Base-by-base conservation (phyloP, 2,888 invertebrate genomes). In the Drosophila prostipennis region DNA sequence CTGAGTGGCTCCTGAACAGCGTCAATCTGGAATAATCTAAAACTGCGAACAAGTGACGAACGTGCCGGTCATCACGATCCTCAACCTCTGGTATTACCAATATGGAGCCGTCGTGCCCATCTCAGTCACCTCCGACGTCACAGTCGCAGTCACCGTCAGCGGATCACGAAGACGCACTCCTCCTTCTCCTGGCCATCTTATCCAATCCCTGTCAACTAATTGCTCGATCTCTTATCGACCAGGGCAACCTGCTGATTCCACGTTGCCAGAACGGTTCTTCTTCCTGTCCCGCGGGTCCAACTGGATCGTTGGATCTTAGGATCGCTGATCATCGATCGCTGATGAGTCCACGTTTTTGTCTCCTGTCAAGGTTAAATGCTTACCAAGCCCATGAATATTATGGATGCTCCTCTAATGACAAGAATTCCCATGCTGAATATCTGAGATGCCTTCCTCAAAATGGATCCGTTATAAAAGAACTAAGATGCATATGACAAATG, bases 101-200 rank as follows among this genome's bases (percentile, higher is more conserved):
- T 83, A 86, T 72, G 83, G 78, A 68, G 68, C 72, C 83, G 72
- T 87, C 87, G 87, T 82, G 85, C 70, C 57, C 68, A 69, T 74
- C 78, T 71, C 70, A 73, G 70, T 77, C 73, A 68, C 67, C 56
- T 56, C 64, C 78, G 51, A 58, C 67, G 23, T 46, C 42, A 6
- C 23, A 32, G 37, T 61, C 74, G 37, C 49, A 72, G 72, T 79
- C 79, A 64, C 58, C 48, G 54, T 74, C 76, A 43, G 54, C 36
- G 59, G 54, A 75, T 74, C 82, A 79, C 78, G 86, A 78, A 55
- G 67, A 74, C 60, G 59, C 57, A 72, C 34, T 45, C 26, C n/a
- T 34, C 16, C 34, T 26, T n/a, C 19, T 40, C 4, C 14, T 26
- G 26, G n/a, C 43, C 34, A 37, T 23, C 10, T 10, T 45, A 60